Percentiles rank a stretch among this genome's conserved stretches.
Conservation (phyloP, 2,888 invertebrate species). For the Eupithecia abbreviata region DNA sequence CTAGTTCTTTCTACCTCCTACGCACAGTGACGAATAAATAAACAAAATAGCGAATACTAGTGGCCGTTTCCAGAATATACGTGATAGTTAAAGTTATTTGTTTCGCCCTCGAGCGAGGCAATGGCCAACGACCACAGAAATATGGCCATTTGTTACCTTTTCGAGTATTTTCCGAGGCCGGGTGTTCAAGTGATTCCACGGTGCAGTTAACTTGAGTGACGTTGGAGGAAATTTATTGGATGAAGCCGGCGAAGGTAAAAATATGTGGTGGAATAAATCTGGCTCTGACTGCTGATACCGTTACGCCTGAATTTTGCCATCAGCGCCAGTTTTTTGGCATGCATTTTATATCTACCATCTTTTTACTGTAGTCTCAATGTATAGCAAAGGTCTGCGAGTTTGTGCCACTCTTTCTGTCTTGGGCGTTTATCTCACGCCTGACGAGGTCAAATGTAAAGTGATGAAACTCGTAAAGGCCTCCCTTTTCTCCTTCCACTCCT, state of each 20-base stretch:
- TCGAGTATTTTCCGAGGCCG: constrained; percentile 11
- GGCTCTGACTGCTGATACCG: neutral
- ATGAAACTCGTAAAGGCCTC: too few relatives aligned
- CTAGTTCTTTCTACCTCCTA: constrained; percentile 6
- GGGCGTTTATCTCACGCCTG: too few relatives aligned
- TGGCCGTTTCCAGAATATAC: constrained; percentile 40
- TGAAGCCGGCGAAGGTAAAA: neutral
- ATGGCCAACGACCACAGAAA: constrained; percentile 43
- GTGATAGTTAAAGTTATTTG: constrained; percentile 48
- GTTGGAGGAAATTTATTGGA: constrained; percentile 6
- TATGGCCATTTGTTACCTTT: constrained; percentile 21
- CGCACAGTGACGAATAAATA: constrained; percentile 33
- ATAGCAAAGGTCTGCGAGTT: neutral
- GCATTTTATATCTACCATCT: neutral
- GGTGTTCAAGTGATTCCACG: constrained; percentile 9
- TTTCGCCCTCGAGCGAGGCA: constrained; percentile 43
- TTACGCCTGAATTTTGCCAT: neutral
- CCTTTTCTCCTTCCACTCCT: too few relatives aligned
- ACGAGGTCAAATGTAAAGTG: too few relatives aligned
- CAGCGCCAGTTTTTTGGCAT: neutral
- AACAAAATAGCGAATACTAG: constrained; percentile 28
- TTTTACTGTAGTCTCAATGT: neutral
- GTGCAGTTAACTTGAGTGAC: constrained; percentile 13
- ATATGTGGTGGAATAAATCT: neutral
- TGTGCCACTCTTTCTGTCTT: too few relatives aligned